Evolutionary conservation across 2,888 invertebrate genomes (phyloP), one percentile per base, ranked within the genome.

Genomic region (Petrolisthes manimaculis): DNA sequence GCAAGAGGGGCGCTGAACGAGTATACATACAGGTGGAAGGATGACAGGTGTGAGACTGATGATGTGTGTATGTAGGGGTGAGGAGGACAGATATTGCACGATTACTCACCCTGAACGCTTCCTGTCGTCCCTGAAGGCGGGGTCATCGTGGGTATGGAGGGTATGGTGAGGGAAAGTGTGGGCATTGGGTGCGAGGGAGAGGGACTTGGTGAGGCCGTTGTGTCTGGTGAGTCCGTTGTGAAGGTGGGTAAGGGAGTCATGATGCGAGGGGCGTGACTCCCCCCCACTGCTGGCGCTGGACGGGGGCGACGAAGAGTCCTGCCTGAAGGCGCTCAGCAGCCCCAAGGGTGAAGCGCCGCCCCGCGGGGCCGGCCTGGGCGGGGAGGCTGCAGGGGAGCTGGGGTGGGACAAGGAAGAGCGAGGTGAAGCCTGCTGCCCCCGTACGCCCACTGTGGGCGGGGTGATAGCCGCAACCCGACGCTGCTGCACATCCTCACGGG

Each of bases 51-150:
- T 37, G 37, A 37, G 37, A 37, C 37, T 37, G 37, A 37, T 2
- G 37, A 37, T 37, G 37, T 37, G 37, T 37, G 37, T 2, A 37
- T 37, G 37, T 2, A 37, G 37, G 37, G 0, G 37, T 37, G 37
- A 37, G 37, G 37, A 37, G 0, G 37, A 37, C 37, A 78, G 12
- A 12, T 77, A 1, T 77, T 5, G 14, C 14, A 77, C 14, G 51
- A 14, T n/a, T n/a, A 86, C 89, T 55, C 37, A 89, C 89, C 89
- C 89, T 69, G 89, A 89, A 55, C 89, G 85, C 67, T 89, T 88
- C 71, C 86, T 89, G 71, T 89, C 86, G 78, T 88, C 88, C 84
- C 84, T 88, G 61, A 84, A 88, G 77, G 84, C 24, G 79, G 75
- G 71, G n/a, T 88, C 88, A 67, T 88, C 88, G 18, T 84, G 81